A percentile compares a stretch with the other conserved stretches of the same genome.
Conservation (phyloP, 64 coral and sea anemone species). For the Montipora efflorescens region DNA sequence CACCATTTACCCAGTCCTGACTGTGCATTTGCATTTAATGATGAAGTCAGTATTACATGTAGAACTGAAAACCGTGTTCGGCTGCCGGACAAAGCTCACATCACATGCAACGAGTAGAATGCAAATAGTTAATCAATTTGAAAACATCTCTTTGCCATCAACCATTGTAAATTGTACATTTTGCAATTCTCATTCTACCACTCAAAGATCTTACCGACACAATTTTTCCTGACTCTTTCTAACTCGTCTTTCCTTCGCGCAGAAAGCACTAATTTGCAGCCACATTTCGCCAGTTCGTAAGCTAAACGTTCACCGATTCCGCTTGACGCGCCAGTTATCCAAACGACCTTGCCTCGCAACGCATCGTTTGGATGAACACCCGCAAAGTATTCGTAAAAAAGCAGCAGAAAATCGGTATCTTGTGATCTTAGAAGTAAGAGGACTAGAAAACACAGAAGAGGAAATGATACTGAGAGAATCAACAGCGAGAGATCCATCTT, state of each 20-base stretch:
- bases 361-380: constrained; percentile 38
- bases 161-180: too few species aligned
- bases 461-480: constrained; percentile 5
- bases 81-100: not conserved
- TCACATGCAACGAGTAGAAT: not conserved
- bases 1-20: too few species aligned
- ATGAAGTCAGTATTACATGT: too few species aligned
- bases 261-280: constrained; percentile 77
- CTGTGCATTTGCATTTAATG: too few species aligned
- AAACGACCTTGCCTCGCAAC: constrained; percentile 60
- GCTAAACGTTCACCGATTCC: constrained; percentile 79
- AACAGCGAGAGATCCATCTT: not conserved
- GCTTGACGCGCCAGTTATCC: constrained; percentile 82
- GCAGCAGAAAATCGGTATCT: constrained; percentile 63
- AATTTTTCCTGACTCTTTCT: constrained; percentile 80
- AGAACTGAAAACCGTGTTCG: too few species aligned
- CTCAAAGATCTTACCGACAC: constrained; percentile 55
- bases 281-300: constrained; percentile 72
- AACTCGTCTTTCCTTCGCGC: constrained; percentile 74
- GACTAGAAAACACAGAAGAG: constrained; percentile 27
- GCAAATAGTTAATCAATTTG: not conserved
- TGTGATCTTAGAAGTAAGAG: constrained; percentile 31
- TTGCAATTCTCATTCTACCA: not conserved
- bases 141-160: not conserved
- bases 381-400: constrained; percentile 52